Evolutionary conservation across 2,888 invertebrate species (phyloP).

Genomic region (Trachelus troglodyta): DNA sequence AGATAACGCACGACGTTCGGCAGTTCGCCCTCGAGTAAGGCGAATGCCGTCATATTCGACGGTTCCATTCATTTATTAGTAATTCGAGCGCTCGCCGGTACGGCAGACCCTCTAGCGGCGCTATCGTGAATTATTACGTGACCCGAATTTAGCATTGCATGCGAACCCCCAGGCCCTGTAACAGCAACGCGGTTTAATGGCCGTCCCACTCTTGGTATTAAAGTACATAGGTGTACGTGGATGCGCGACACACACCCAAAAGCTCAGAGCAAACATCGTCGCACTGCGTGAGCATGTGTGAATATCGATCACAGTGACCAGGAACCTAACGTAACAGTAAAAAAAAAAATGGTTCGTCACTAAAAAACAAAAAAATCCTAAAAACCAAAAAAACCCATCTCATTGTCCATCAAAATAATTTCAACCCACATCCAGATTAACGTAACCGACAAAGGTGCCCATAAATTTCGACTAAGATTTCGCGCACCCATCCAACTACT

Average conservation of each 20-base stretch:
- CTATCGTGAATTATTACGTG: slow-evolving; percentile 55
- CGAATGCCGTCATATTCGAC: background rate
- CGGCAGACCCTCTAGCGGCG: slow-evolving; percentile 34
- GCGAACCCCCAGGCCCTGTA: slow-evolving; percentile 20
- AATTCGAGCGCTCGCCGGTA: slow-evolving; percentile 16
- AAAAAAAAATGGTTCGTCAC: background rate
- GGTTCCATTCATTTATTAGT: slow-evolving; percentile 36
- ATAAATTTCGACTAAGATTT: background rate
- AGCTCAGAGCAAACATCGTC: background rate
- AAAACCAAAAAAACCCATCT: too few species aligned
- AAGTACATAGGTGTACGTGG: slow-evolving; percentile 1
- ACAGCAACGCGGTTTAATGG: slow-evolving; percentile 29
- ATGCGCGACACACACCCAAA: background rate
- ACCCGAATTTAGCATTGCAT: slow-evolving; percentile 51
- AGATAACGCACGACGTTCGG: background rate
- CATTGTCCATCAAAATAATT: background rate
- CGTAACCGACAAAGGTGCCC: background rate
- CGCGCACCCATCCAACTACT: too few species aligned
- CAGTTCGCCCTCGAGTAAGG: background rate
- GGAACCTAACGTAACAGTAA: background rate
- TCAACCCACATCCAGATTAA: background rate
- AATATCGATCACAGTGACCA: background rate
- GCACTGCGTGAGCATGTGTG: background rate
- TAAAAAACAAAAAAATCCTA: background rate
- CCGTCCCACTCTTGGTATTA: slow-evolving; percentile 19